Percentiles rank a stretch among this genome's conserved stretches.
Evolutionary conservation across 2,888 invertebrate species (phyloP).

Genomic region (Dusona sp.): DNA sequence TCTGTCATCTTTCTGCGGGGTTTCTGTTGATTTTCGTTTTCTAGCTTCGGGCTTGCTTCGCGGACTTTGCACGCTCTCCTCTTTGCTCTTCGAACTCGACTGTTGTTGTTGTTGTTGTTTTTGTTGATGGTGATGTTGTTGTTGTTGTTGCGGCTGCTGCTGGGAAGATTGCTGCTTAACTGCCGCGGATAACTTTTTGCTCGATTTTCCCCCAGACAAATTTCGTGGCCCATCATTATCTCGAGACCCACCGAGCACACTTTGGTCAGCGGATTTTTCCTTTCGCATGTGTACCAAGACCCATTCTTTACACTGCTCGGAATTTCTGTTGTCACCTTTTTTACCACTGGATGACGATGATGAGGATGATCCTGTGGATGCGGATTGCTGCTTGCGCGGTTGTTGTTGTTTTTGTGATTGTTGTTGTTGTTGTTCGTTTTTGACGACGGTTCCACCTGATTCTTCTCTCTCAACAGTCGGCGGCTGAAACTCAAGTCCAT

Average conservation of each 20-base stretch:
- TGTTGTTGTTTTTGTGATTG: conserved; percentile 60
- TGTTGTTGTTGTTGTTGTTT: conserved; percentile 72
- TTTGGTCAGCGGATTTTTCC: conserved; percentile 76
- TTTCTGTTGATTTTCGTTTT: conserved; percentile 83
- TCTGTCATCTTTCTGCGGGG: conserved; percentile 80
- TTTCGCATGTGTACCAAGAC: conserved; percentile 64
- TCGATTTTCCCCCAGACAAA: conserved; percentile 82
- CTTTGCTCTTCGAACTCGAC: conserved; percentile 83
- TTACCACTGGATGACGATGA: conserved; percentile 58
- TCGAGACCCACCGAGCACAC: conserved; percentile 83
- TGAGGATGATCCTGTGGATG: conserved; percentile 46
- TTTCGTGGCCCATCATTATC: conserved; percentile 84
- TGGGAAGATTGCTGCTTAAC: conserved; percentile 78
- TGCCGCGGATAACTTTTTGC: conserved; percentile 78
- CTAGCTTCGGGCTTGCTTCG: conserved; percentile 83
- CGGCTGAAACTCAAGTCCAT: conserved; percentile 90
- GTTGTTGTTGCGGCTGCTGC: conserved; percentile 67
- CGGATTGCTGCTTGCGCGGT: conserved; percentile 50
- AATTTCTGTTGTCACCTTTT: conserved; percentile 57
- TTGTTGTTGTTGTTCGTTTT: conserved; percentile 73
- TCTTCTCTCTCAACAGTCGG: conserved; percentile 92
- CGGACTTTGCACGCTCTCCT: conserved; percentile 70
- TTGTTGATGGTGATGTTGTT: conserved; percentile 72
- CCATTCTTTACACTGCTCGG: conserved; percentile 64
- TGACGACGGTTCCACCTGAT: conserved; percentile 85